Base-by-base conservation (phyloP, 2,797 vertebrate genomes). In the Myripristis jacobus region DNA sequence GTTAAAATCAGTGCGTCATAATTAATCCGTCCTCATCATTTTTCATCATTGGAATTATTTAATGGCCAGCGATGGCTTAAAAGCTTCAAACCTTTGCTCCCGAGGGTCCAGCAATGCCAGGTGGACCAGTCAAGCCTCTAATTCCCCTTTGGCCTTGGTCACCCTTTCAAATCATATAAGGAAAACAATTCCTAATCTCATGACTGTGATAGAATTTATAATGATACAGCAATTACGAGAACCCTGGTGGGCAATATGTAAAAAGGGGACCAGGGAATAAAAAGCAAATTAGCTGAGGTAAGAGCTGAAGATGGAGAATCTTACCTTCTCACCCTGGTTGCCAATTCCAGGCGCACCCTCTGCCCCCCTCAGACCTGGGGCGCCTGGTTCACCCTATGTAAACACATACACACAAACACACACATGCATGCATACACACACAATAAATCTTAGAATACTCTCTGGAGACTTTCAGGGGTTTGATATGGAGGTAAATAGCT, bases 101-200 rank as follows among this genome's bases (percentile, higher is more conserved):
- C 6, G 92, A 92, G 44, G 95, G 95, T 79, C 96, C 96, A 76
- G 95, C 80, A 15, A 93, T 83, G 75, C 96, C 96, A 41, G 92
- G 78, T 41, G 94, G 94, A 68, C 96, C 96, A 27, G 90, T 69
- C 89, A 97, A 86, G 48, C 96, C 96, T 82, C 95, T 88, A 54
- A 95, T 90, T 78, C 96, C 96, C 87, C 95, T 93, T 71, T 96
- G 95, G 66, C 96, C 96, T 91, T 96, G 95, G 86, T 97, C 96
- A 13, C 96, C 96, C 96, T 97, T 7, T n/a, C 44, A 19, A 22
- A n/a, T 50, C 50, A 72, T 24, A 54, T 50, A 15, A 8, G 16
- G 3, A 56, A 48, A 0, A 59, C 11, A 47, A 13, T 83, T 27
- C 75, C 4, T 54, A 27, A 53, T 59, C 4, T 34, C 27, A 48